Percentiles rank a stretch among this genome's conserved stretches.
Evolutionary conservation across 2,888 invertebrate genomes (phyloP).

Genomic region (Thereva unica): DNA sequence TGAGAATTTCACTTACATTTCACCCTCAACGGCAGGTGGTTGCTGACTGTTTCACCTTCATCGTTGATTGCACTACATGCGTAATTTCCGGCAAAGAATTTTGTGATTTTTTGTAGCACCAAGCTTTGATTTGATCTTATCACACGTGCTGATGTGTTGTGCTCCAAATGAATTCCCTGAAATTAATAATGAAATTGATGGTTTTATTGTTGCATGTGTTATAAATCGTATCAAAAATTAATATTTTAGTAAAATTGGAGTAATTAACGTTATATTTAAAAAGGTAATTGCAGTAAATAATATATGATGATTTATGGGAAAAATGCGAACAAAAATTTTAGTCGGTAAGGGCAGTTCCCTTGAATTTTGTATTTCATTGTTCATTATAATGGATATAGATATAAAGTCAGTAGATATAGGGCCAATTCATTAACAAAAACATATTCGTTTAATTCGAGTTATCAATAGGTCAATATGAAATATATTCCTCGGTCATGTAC

Average conservation of each 20-base stretch:
- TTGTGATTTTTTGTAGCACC: slow-evolving; percentile 86
- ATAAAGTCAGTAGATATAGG: too few relatives aligned
- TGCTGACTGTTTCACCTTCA: slow-evolving; percentile 86
- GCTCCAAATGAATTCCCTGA: slow-evolving; percentile 77
- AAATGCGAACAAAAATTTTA: too few relatives aligned
- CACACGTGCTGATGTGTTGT: slow-evolving; percentile 84
- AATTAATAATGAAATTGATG: slow-evolving; percentile 46
- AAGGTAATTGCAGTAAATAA: too few relatives aligned
- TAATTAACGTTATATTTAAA: too few relatives aligned
- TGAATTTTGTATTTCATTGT: too few relatives aligned
- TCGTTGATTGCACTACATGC: slow-evolving; percentile 86
- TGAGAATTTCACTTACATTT: slow-evolving; percentile 74
- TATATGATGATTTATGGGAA: too few relatives aligned
- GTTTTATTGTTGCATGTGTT: not conserved
- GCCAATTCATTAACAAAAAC: too few relatives aligned
- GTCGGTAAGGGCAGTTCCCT: too few relatives aligned
- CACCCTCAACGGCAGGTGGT: slow-evolving; percentile 80
- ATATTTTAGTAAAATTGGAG: not conserved
- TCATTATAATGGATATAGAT: too few relatives aligned
- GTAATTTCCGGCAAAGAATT: slow-evolving; percentile 83
- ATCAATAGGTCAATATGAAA: too few relatives aligned
- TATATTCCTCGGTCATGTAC: too few relatives aligned
- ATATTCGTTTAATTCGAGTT: too few relatives aligned
- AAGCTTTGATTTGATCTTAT: slow-evolving; percentile 91
- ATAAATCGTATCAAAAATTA: not conserved